These are phyloP conservation scores for Choristoneura fumiferana DNA, from an alignment of 1,140 invertebrate species.

Conservation along the genomic window DNA sequence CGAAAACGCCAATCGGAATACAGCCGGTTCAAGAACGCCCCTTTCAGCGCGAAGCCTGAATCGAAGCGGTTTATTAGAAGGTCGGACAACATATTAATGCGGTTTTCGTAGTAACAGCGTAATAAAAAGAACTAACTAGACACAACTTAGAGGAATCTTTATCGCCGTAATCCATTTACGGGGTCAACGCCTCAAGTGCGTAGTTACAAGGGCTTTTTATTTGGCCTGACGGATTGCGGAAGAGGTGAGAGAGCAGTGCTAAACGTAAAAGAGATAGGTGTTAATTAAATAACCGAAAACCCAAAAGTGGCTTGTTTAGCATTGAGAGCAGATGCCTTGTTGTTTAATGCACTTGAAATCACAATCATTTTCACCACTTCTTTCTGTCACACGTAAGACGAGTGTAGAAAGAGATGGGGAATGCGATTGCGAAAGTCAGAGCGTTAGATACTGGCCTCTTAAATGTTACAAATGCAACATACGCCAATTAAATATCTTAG, in stretches of 20 bases:
- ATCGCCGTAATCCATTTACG: not conserved
- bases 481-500: too few species aligned
- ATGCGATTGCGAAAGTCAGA: too few species aligned
- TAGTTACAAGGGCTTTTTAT: not conserved
- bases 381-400: too few species aligned
- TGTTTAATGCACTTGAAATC: too few species aligned
- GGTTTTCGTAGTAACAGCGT: conserved; percentile 7
- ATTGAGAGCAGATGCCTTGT: too few species aligned
- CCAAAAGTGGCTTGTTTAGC: too few species aligned
- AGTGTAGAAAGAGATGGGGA: too few species aligned
- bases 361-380: too few species aligned
- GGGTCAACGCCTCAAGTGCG: not conserved
- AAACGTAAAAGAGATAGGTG: not conserved
- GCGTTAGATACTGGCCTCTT: too few species aligned
- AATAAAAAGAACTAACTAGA: conserved; percentile 17
- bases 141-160: conserved; percentile 3
- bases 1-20: not conserved
- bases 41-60: not conserved
- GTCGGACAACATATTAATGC: conserved; percentile 3
- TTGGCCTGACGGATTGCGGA: not conserved
- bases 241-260: not conserved
- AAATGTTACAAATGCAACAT: too few species aligned
- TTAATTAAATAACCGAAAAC: too few species aligned
- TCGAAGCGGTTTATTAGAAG: conserved; percentile 13
- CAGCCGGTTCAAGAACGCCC: not conserved